Conservation (phyloP, 2,888 invertebrate genomes). For the Brachyptera putata region DNA sequence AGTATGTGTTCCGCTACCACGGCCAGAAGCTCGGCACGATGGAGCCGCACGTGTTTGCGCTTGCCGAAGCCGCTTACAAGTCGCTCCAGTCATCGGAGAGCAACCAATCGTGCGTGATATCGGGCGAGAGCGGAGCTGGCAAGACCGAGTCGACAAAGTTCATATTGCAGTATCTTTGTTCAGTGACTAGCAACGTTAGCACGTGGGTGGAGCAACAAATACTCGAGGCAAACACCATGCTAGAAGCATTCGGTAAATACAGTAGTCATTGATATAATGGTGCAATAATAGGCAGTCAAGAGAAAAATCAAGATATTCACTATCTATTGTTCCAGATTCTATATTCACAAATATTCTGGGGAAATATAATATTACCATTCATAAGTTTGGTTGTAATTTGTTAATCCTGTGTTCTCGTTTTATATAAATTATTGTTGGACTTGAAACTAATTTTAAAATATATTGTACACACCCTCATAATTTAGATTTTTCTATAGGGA, state of each 20-base stretch:
- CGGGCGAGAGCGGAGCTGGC: slow-evolving; percentile 89
- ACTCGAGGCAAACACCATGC: slow-evolving; percentile 86
- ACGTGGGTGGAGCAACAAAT: slow-evolving; percentile 97
- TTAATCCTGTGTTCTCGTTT: no score
- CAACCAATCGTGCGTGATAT: slow-evolving; percentile 84
- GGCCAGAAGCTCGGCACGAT: slow-evolving; percentile 74
- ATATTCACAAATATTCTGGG: no score
- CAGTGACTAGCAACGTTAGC: slow-evolving; percentile 71
- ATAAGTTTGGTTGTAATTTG: no score
- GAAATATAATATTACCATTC: no score
- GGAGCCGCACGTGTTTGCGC: slow-evolving; percentile 86
- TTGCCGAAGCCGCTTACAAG: slow-evolving; percentile 84
- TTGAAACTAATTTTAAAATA: no score
- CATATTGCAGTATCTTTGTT: slow-evolving; percentile 86
- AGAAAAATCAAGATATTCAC: no score
- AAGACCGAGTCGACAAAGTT: slow-evolving; percentile 92
- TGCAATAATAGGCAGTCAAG: no score
- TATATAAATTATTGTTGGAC: no score
- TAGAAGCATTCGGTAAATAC: slow-evolving; percentile 82
- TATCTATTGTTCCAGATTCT: no score
- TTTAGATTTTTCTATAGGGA: slow-evolving; percentile 55
- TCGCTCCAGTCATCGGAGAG: slow-evolving; percentile 58
- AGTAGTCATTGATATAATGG: no score
- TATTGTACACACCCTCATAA: no score
- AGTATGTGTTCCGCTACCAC: slow-evolving; percentile 76